Base-by-base conservation (phyloP, 2,888 invertebrate species). In the Strigamia maritima region DNA sequence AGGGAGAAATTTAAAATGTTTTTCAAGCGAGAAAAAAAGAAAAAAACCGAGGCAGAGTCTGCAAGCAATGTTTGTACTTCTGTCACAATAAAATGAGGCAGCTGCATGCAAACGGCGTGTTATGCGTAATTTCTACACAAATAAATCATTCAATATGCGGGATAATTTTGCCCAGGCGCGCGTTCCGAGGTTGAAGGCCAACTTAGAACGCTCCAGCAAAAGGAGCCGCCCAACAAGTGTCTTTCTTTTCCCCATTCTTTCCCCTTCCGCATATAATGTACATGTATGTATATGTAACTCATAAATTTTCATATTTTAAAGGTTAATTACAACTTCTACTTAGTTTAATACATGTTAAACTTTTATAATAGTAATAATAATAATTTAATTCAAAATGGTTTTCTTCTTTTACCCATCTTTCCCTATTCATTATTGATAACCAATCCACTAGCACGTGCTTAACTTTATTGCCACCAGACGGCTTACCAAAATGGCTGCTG, bases 51-150 rank as follows among this genome's bases (percentile, higher is more conserved):
- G 10, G 10, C 10, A 10, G 7, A 38, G 38, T 38, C 6, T 38
- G 10, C 6, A 54, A 54, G 54, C 54, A 54, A 54, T 54, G 54
- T 38, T 38, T 38, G 19, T 54, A 54, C 54, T 54, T 54, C 54
- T 54, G 54, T 54, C 54, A 10, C 54, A 10, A 54, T 54, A 54
- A 54, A 14, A 54, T 54, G 54, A 54, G 54, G 8, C 54, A 54
- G 54, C 54, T 54, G 54, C 54, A 54, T 54, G 54, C 54, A 54
- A 54, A 54, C 16, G 54, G 54, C 54, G 54, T 54, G 54, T 16
- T 54, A 16, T 54, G 54, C 54, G 54, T 54, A 54, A 54, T 54
- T 54, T 54, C 54, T 54, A 16, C 54, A 16, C 54, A 54, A 54
- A 54, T 54, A 54, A 54, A 54, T 54, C 54, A 54, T 54, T n/a